Percentiles rank a stretch among this genome's conserved stretches.
Conservation (phyloP, 2,797 vertebrate genomes). For the Labroides dimidiatus region DNA sequence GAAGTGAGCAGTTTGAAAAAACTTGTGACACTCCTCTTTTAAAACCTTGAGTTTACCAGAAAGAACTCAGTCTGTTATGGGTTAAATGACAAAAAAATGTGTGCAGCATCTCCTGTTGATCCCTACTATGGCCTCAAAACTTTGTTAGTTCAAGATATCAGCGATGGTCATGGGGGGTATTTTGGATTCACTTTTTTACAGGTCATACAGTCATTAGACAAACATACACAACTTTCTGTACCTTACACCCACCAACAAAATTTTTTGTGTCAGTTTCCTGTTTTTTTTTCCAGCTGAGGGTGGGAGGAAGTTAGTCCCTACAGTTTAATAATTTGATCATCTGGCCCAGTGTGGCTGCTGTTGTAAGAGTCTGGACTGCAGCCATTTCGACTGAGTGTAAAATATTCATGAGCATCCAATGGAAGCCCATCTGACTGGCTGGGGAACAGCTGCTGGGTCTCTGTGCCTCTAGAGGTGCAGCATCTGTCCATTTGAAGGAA, state of each 20-base stretch:
- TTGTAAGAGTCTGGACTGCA: conserved; percentile 78
- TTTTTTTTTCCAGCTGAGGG: conserved; percentile 44
- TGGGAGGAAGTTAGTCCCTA: conserved; percentile 64
- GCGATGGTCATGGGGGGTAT: too few species aligned
- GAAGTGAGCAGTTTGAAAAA: conserved; percentile 25
- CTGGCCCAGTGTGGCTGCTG: conserved; percentile 71
- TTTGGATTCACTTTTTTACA: neutral
- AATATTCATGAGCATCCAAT: conserved; percentile 87
- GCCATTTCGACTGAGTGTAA: conserved; percentile 83
- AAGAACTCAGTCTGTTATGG: conserved; percentile 1
- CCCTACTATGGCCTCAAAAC: too few species aligned
- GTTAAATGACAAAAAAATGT: too few species aligned
- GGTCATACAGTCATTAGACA: neutral
- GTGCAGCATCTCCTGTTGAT: too few species aligned
- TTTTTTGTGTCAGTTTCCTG: conserved; percentile 24
- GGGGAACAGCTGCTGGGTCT: conserved; percentile 85
- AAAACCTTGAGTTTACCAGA: conserved; percentile 21
- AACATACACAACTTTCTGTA: conserved; percentile 9
- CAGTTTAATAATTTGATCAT: conserved; percentile 76
- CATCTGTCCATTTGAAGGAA: conserved; percentile 83
- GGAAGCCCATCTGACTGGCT: conserved; percentile 83
- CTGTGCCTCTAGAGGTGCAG: conserved; percentile 85
- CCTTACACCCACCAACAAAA: too few species aligned
- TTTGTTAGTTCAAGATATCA: too few species aligned
- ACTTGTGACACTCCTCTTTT: conserved; percentile 20